Evolutionary conservation across 2,113 vertebrate genomes (phyloP), one percentile per base, ranked within the genome.

Genomic region (Sebastes schlegelii): DNA sequence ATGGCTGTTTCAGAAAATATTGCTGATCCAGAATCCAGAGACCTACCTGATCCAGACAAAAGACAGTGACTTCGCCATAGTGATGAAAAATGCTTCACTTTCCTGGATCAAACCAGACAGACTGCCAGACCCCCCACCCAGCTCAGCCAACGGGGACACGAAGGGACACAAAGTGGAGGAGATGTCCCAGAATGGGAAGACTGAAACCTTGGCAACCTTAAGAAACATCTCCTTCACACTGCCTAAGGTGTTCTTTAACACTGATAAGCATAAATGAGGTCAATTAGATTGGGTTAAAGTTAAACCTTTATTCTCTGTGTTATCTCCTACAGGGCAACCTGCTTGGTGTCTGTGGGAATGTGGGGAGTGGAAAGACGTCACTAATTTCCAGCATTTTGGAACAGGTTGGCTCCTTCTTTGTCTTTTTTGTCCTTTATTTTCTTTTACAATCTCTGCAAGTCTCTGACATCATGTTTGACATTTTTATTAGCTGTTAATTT

Each of bases 301-400:
- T 17, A 13, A 49, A 52, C 21, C 17, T 1, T 51, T 17, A 6
- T 9, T 43, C 26, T 43, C 4, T 65, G 17, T 71, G 9, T 63
- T 81, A 26, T 74, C 76, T 86, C 60, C 76, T 87, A 2, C 49
- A 98, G 96, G 96, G 96, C 8, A 95, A 93, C 52, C 91, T 97
- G 48, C 89, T 97, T 14, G 97, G 96, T 43, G 89, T 97, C 60
- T 97, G 97, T 45, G 96, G 97, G 23, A 97, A 97, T 34, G 94
- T 97, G 0, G 97, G 96, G 4, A 97, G 97, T 79, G 96, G 97
- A 54, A 97, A 97, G 90, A 96, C 95, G 0, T 97, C 96, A 3
- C 79, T 97, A 67, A 94, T 97, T 48, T 94, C 96, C 49, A 94
- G 96, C 78, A 91, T 98, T 80, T 91, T 97, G 45, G 96, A 97